Evolutionary conservation across 1,140 invertebrate genomes (phyloP), one percentile per base, ranked within the genome.

Genomic region (Halyomorpha halys): DNA sequence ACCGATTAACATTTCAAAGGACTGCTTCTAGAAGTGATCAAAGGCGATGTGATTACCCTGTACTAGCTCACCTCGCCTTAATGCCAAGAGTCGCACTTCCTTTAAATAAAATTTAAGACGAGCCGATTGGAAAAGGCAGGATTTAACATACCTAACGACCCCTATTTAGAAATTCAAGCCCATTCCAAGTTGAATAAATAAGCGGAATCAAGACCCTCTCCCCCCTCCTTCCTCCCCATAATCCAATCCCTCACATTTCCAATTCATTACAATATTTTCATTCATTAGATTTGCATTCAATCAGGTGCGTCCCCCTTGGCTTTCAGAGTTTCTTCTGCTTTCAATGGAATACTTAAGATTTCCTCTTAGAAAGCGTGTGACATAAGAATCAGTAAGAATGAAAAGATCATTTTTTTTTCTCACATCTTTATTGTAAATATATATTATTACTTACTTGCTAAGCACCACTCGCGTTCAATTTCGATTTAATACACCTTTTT

Each of bases 261-360:
- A 56, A 56, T 56, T 56, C 53, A 56, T 56, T 56, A 56, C 53
- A 56, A 56, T 56, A 56, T 56, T 56, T 56, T 56, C 53, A 56
- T 56, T 56, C 53, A 56, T 56, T 56, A 56, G 53, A 56, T 56
- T 56, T 56, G 23, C 23, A 56, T 56, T 56, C 21, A 56, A 56
- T 56, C 53, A 56, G 53, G 53, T 56, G 23, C 19, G 23, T 6
- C 53, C 23, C 53, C 34, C 13, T 39, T 39, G 34, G 6, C 34
- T 39, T 39, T 39, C 6, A 39, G 34, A 39, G 34, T 39, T 39
- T 13, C 34, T 39, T 39, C 34, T 39, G 5, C 34, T 13, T 39
- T 13, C 34, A 13, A 39, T 39, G 34, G 34, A 39, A 39, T 39
- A 39, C 34, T 39, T 39, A 39, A 39, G 34, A 39, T 39, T 39